Evolutionary conservation across 2,888 invertebrate species (phyloP).

Genomic region (Sphaerophoria taeniata): DNA sequence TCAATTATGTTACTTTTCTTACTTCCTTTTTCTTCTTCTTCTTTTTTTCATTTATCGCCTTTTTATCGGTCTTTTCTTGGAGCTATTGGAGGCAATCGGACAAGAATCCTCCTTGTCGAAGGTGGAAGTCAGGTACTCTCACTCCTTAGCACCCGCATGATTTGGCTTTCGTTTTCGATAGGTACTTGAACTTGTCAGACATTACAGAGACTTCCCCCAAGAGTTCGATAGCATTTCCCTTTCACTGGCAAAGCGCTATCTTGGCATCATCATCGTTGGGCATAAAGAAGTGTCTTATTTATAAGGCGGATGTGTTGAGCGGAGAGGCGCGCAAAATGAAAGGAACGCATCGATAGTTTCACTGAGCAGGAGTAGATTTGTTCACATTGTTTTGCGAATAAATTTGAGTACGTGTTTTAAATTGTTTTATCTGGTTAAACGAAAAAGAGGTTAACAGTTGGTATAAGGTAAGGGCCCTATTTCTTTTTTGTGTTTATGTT

Average conservation of each 20-base stretch:
- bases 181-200: conserved; percentile 54
- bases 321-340: conserved; percentile 59
- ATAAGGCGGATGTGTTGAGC: conserved; percentile 60
- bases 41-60: conserved; percentile 7
- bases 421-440: too few relatives aligned
- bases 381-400: too few relatives aligned
- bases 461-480: too few relatives aligned
- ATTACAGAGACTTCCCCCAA: not conserved
- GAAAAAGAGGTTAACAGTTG: too few relatives aligned
- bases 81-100: conserved; percentile 46
- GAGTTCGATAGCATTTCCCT: conserved; percentile 23
- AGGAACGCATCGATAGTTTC: too few relatives aligned
- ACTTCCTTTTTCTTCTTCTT: not conserved
- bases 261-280: conserved; percentile 26
- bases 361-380: not conserved
- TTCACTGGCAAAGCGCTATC: conserved; percentile 21
- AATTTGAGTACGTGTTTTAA: too few relatives aligned
- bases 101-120: conserved; percentile 27
- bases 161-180: conserved; percentile 49
- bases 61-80: conserved; percentile 11
- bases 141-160: conserved; percentile 24
- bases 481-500: too few relatives aligned
- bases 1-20: conserved; percentile 66
- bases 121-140: conserved; percentile 1
- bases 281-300: conserved; percentile 45